These are phyloP conservation scores for Heloderma charlesbogerti DNA, from an alignment of 2,113 vertebrate species.

Conservation along the genomic window DNA sequence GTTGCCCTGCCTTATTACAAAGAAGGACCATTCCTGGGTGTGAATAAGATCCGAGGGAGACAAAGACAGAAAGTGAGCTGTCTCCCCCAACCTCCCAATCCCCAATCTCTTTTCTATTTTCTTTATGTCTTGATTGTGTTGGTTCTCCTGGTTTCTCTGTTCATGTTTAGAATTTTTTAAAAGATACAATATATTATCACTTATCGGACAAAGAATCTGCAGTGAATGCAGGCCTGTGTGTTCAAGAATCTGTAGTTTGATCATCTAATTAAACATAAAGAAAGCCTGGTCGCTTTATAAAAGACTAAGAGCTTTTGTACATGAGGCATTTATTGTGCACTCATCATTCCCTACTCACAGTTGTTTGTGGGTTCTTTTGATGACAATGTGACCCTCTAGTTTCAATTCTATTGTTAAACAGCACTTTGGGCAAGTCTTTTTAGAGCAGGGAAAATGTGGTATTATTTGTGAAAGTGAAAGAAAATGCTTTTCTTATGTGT, in stretches of 20 bases:
- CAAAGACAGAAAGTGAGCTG: neutral
- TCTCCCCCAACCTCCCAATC: neutral
- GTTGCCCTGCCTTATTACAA: neutral
- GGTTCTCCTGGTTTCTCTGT: constrained; percentile 30
- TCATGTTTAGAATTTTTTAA: constrained; percentile 41
- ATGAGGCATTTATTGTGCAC: too few species aligned
- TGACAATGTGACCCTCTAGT: too few species aligned
- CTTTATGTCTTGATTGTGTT: constrained; percentile 7
- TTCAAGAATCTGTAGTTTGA: constrained; percentile 35
- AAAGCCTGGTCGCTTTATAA: neutral
- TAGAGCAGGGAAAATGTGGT: too few species aligned
- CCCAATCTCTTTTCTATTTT: neutral
- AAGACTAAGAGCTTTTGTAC: too few species aligned
- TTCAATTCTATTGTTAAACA: too few species aligned
- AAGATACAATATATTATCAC: neutral
- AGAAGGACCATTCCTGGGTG: constrained; percentile 31
- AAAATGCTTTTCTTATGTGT: too few species aligned
- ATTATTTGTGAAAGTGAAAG: too few species aligned
- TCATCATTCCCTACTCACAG: too few species aligned
- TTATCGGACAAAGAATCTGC: constrained; percentile 2
- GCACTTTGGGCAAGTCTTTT: too few species aligned
- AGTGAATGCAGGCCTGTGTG: constrained; percentile 31
- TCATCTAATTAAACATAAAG: constrained; percentile 34
- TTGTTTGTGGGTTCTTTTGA: too few species aligned
- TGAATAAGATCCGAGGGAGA: neutral